phyloP scores from a whole-genome alignment of 2,113 vertebrate species.

The Nyctereutes procyonoides region DNA sequence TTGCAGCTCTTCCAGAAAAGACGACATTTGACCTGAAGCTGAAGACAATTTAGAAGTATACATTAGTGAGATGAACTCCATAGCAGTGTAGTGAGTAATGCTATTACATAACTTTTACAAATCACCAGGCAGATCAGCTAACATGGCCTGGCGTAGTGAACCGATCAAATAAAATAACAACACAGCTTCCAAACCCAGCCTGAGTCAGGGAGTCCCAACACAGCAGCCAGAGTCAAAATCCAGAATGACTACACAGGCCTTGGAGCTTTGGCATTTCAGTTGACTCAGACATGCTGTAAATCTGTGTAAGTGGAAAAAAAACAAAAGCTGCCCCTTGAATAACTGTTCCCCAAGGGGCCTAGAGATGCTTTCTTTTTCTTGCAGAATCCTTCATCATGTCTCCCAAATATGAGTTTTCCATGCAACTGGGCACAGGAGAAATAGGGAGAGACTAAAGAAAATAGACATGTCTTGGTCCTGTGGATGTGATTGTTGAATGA shows the following conservation, averaged over 20 bases:
- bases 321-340: conserved; percentile 51
- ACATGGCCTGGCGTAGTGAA: conserved; percentile 61
- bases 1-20: not conserved
- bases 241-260: not conserved
- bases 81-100: conserved; percentile 55
- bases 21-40: not conserved
- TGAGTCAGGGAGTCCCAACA: conserved; percentile 19
- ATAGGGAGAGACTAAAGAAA: not conserved
- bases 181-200: conserved; percentile 58
- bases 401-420: conserved; percentile 66
- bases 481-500: not conserved
- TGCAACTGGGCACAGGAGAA: conserved; percentile 8
- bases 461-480: not conserved
- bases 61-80: not conserved
- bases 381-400: conserved; percentile 55
- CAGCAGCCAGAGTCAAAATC: conserved; percentile 49
- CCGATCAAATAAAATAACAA: conserved; percentile 33
- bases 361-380: conserved; percentile 46
- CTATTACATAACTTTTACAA: conserved; percentile 70
- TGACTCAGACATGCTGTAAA: conserved; percentile 64
- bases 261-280: not conserved
- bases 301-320: conserved; percentile 63
- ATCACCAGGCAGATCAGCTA: conserved; percentile 66
- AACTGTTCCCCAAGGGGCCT: conserved; percentile 47
- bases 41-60: not conserved